Evolutionary conservation across 2,888 invertebrate genomes (phyloP), one percentile per base, ranked within the genome.

Genomic region (Epinotia demarniana): DNA sequence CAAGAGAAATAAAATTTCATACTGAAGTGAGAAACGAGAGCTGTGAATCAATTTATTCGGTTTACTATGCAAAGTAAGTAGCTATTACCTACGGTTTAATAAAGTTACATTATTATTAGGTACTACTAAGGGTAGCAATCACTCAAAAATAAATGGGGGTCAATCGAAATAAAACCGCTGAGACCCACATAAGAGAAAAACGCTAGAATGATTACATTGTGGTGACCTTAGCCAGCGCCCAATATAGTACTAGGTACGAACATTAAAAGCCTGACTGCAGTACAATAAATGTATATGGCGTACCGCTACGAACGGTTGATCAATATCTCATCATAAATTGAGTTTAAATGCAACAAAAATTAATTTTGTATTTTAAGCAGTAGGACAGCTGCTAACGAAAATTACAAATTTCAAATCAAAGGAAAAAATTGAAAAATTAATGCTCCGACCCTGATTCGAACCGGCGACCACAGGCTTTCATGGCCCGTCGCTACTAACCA

Each of bases 1-100:
- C 55, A 27, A 11, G 33, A 16, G 72, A 39, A 27, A 53, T 64
- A 39, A 58, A 63, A 46, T 27, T 43, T 58, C 13, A 6, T 72
- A 43, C 46, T 0, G 33, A 64, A 55, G 39, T 19, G 63, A 49
- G 63, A 55, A 62, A 33, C 33, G 39, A 53, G 55, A n/a, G 70
- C 33, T 63, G n/a, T 43, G 53, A 55, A 33, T 33, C 33, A 6
- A 0, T 33, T 33, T 33, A 33, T 33, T 33, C 8, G 8, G 33
- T 33, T 33, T 8, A 33, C 33, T 33, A 8, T 6, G 33, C 4
- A 33, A 5, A 3, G 0, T 33, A 33, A 33, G 33, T 33, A 33
- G 33, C 33, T 8, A 33, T 33, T 8, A 33, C 8, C 1, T 33
- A 33, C 6, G 33, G 33, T 39, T 13, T 55, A n/a, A n/a, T 55